Percentiles rank a stretch among this genome's conserved stretches.
These are phyloP conservation scores for Phyllotreta cruciferae DNA, from an alignment of 2,888 invertebrate genomes.

Conservation along the genomic window DNA sequence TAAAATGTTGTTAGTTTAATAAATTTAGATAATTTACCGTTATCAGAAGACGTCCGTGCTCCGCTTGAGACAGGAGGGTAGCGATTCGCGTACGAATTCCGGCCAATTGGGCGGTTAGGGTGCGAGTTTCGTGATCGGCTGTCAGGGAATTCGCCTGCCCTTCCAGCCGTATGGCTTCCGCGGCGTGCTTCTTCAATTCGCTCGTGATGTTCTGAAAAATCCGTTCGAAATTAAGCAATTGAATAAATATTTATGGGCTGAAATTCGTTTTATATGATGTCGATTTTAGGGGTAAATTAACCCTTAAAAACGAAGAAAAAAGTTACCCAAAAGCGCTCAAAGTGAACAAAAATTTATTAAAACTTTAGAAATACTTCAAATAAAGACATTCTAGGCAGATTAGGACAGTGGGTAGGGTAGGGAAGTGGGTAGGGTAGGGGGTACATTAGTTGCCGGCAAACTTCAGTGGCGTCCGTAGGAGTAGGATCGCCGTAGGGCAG, in stretches of 20 bases:
- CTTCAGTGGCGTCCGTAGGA: too few species aligned
- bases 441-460: too few species aligned
- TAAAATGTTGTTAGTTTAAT: neutral
- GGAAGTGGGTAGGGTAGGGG: too few species aligned
- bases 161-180: conserved; percentile 71
- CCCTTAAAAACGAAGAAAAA: too few species aligned
- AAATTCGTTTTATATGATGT: too few species aligned
- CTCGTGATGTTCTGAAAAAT: conserved; percentile 71
- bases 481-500: too few species aligned
- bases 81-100: conserved; percentile 71
- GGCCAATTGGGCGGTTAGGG: conserved; percentile 65
- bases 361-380: too few species aligned
- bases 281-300: too few species aligned
- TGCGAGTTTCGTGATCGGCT: conserved; percentile 70
- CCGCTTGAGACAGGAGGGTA: conserved; percentile 72
- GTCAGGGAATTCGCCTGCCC: conserved; percentile 68
- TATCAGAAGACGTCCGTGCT: conserved; percentile 65
- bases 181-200: conserved; percentile 73
- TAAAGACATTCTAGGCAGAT: too few species aligned
- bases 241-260: conserved; percentile 3
- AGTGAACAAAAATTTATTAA: too few species aligned
- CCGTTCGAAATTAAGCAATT: conserved; percentile 1
- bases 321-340: too few species aligned
- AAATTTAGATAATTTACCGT: conserved; percentile 49
- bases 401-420: too few species aligned